Evolutionary conservation across 2,797 vertebrate species (phyloP).

Genomic region (Gymnothorax reevesii): DNA sequence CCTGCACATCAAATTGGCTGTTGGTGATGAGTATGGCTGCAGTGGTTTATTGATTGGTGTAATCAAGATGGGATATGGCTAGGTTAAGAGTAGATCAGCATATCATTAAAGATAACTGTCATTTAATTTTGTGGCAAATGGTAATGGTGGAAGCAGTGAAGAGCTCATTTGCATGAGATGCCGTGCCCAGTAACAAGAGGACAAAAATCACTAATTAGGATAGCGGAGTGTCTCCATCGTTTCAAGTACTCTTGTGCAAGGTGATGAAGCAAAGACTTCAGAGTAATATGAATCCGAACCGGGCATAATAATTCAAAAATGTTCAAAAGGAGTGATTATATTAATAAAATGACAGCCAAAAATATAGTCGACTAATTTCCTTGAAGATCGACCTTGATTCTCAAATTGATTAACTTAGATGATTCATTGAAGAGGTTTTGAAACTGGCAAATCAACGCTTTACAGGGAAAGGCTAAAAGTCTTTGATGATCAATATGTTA

Average conservation of each 20-base stretch:
- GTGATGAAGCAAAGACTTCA: slow-evolving; percentile 59
- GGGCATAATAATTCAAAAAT: slow-evolving; percentile 48
- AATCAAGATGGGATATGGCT: slow-evolving; percentile 85
- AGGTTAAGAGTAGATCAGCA: slow-evolving; percentile 79
- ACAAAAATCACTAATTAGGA: slow-evolving; percentile 97
- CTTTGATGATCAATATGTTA: background rate
- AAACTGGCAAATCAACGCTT: slow-evolving; percentile 1
- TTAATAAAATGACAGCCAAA: slow-evolving; percentile 45
- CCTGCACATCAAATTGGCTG: slow-evolving; percentile 44
- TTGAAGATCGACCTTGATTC: slow-evolving; percentile 32
- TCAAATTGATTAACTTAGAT: slow-evolving; percentile 42
- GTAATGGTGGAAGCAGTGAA: slow-evolving; percentile 80
- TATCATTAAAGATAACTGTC: slow-evolving; percentile 89
- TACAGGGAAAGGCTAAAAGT: background rate
- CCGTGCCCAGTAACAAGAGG: slow-evolving; percentile 83
- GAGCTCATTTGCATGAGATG: slow-evolving; percentile 91
- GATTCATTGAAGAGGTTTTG: slow-evolving; percentile 2
- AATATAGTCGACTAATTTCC: slow-evolving; percentile 32
- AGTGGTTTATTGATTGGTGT: slow-evolving; percentile 86
- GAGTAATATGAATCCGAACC: slow-evolving; percentile 68
- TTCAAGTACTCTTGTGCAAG: slow-evolving; percentile 80
- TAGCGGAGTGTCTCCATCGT: slow-evolving; percentile 78
- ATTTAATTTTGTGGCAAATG: slow-evolving; percentile 81
- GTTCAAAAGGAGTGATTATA: slow-evolving; percentile 44
- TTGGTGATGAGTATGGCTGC: slow-evolving; percentile 83